Evolutionary conservation across 2,888 invertebrate genomes (phyloP).

Genomic region (Rotaria macrura): DNA sequence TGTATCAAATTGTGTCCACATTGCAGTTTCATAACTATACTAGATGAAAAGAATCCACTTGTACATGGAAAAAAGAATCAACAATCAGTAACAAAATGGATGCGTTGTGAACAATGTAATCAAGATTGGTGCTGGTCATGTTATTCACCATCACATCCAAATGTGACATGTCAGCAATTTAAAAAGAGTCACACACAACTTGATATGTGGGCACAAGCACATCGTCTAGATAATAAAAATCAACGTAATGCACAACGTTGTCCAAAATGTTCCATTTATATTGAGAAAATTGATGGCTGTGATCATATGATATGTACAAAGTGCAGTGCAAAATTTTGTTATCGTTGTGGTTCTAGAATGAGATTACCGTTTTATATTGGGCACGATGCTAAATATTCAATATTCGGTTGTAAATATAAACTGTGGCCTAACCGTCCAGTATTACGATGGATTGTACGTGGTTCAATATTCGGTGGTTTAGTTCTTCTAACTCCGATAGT

Average conservation of each 20-base stretch:
- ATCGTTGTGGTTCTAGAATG: not conserved
- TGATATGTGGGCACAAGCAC: not conserved
- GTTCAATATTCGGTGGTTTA: not conserved
- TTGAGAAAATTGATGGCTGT: constrained; percentile 14
- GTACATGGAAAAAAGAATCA: not conserved
- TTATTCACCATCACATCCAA: not conserved
- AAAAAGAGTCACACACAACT: not conserved
- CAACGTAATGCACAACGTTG: constrained; percentile 13
- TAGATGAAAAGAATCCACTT: not conserved
- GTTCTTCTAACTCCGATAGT: not conserved
- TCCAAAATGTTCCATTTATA: constrained; percentile 16
- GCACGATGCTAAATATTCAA: constrained; percentile 3
- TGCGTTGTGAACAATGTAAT: not conserved
- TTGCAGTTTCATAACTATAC: not conserved
- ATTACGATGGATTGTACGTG: not conserved
- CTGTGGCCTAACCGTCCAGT: not conserved
- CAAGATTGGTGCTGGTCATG: not conserved
- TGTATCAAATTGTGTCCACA: not conserved
- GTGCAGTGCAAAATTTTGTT: constrained; percentile 17
- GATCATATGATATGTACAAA: not conserved
- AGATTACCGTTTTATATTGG: constrained; percentile 1
- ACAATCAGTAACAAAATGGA: too few relatives aligned
- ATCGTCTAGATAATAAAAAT: not conserved
- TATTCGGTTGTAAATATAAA: constrained; percentile 20
- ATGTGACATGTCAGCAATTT: not conserved